Evolutionary conservation across 2,113 vertebrate species (phyloP).

Genomic region (Columba livia): DNA sequence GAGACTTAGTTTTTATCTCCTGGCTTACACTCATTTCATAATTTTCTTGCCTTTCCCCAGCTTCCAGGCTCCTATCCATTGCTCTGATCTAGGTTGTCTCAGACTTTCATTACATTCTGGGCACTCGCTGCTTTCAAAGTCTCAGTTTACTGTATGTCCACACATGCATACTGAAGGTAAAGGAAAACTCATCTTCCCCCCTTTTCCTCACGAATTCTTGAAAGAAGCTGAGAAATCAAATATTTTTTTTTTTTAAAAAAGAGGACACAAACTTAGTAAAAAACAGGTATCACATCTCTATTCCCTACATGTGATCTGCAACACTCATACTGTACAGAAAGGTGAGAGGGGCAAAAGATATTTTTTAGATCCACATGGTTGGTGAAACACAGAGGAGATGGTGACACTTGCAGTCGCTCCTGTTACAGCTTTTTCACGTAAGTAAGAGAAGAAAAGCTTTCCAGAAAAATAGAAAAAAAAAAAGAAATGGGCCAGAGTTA

Average conservation of each 20-base stretch:
- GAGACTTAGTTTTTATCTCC: not conserved
- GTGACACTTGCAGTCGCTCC: not conserved
- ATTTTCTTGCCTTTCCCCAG: not conserved
- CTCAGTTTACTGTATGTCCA: not conserved
- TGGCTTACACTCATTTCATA: rapidly evolving
- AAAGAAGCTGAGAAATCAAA: not conserved
- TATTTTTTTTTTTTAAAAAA: too few species aligned
- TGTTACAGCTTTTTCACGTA: rapidly evolving
- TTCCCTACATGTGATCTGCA: not conserved
- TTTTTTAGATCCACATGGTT: not conserved
- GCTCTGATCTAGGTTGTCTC: not conserved
- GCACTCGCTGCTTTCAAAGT: not conserved
- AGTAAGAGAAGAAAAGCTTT: not conserved
- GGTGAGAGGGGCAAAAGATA: not conserved
- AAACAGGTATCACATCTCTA: not conserved
- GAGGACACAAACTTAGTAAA: not conserved
- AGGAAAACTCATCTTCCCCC: not conserved
- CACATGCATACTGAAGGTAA: not conserved
- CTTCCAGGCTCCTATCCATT: not conserved
- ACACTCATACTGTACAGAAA: not conserved
- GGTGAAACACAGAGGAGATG: not conserved
- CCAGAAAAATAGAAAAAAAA: not conserved
- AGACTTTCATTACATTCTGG: not conserved
- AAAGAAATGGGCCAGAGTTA: not conserved
- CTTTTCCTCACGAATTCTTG: not conserved